phyloP scores from a whole-genome alignment of 2,113 vertebrate species.

The Alouatta palliata region DNA sequence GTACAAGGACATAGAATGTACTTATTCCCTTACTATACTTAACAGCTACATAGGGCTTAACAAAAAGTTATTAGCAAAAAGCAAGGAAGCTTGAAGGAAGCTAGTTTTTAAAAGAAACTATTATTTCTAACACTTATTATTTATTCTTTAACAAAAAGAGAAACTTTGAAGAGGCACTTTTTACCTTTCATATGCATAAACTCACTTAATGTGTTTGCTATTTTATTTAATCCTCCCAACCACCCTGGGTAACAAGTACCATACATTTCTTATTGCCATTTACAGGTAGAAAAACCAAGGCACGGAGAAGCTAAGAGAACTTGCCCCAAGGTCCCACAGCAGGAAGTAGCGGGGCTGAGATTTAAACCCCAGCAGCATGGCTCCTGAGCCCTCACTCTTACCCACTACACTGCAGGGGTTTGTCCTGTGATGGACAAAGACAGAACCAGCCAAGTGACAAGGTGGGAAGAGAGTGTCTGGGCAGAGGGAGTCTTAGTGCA shows the following conservation, averaged over 20 bases:
- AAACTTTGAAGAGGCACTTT: too few relatives aligned
- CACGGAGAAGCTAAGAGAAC: not conserved
- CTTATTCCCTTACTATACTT: too few relatives aligned
- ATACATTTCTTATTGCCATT: not conserved
- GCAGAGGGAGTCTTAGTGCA: not conserved
- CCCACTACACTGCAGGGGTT: not conserved
- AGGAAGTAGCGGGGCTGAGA: not conserved
- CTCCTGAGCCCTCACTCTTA: not conserved
- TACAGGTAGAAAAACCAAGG: not conserved
- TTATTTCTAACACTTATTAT: too few relatives aligned
- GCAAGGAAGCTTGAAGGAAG: too few relatives aligned
- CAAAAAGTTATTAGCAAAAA: too few relatives aligned
- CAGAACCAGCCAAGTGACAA: not conserved
- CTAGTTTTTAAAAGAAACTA: too few relatives aligned
- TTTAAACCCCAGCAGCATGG: not conserved
- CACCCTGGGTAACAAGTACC: not conserved
- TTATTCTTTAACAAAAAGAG: too few relatives aligned
- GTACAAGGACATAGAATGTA: too few relatives aligned
- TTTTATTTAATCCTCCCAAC: not conserved
- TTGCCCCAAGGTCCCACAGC: not conserved
- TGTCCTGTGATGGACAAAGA: not conserved
- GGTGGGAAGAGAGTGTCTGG: not conserved
- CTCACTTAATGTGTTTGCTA: not conserved
- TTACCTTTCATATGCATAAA: too few relatives aligned
- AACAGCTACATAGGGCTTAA: too few relatives aligned